Evolutionary conservation across 1,140 invertebrate genomes (phyloP), one percentile per base, ranked within the genome.

Genomic region (Pogonus chalceus): DNA sequence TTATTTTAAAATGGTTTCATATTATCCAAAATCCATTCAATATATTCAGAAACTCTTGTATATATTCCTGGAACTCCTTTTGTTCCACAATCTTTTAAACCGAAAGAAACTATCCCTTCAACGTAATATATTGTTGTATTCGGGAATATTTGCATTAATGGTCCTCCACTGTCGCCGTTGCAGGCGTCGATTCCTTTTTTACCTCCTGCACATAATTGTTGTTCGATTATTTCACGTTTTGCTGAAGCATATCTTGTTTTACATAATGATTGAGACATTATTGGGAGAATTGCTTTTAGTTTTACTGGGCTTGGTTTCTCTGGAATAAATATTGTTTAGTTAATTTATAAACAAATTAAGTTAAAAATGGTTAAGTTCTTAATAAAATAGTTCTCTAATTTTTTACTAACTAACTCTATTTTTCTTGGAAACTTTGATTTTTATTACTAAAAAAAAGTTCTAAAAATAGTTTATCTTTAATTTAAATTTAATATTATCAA

Each of bases 51-150:
- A 3, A 83, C 74, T 57, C 74, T 77, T 1, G 79, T 81, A 58
- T 84, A 83, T 3, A 84, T 74, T 1, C 78, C 80, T 0, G 80
- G 79, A 16, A 75, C 66, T 49, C 72, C 72, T 23, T 71, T 63
- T 1, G 66, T 56, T 0, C 77, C 80, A 61, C 82, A 83, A 0
- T 68, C 69, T n/a, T n/a, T n/a, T 0, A 75, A 69, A 4, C 82
- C 81, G 64, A 78, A 83, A 59, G 79, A 82, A 3, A 83, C 79
- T 2, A 83, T 66, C 4, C 81, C 81, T n/a, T 63, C 60, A 31
- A 63, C 63, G 51, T 58, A 68, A 60, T 64, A 66, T 1, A 52
- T 24, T 12, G 35, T 49, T 52, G 39, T 60, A 23, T 43, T 26
- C 23, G 43, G 26, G 3, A 63, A 14, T 12, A 16, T 46, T 1